Evolutionary conservation across 2,888 invertebrate genomes (phyloP).

Genomic region (Morpho deidamia): DNA sequence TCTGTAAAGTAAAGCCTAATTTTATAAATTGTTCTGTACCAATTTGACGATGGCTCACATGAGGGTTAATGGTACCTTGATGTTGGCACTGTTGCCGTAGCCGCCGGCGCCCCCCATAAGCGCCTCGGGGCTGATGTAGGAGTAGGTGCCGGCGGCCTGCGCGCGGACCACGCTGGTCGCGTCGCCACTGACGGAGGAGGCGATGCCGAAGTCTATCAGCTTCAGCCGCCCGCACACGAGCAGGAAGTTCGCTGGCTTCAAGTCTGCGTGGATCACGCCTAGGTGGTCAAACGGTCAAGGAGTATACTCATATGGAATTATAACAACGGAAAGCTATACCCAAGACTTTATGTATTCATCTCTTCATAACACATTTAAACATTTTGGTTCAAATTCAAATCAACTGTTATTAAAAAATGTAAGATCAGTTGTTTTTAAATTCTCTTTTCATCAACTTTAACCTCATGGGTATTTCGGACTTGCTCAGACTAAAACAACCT

Average conservation of each 20-base stretch:
- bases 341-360: not conserved
- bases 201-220: conserved; percentile 98
- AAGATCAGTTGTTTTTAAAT: too few relatives aligned
- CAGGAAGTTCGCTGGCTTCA: conserved; percentile 98
- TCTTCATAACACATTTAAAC: too few relatives aligned
- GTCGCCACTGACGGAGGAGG: conserved; percentile 91
- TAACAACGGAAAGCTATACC: not conserved
- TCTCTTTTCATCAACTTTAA: too few relatives aligned
- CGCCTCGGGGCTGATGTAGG: conserved; percentile 98
- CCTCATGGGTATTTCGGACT: too few relatives aligned
- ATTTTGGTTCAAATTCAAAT: too few relatives aligned
- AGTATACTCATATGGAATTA: too few relatives aligned
- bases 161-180: conserved; percentile 93
- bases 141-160: conserved; percentile 91
- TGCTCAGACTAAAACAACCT: too few relatives aligned
- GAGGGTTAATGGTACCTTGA: conserved; percentile 19
- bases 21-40: too few relatives aligned
- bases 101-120: conserved; percentile 81
- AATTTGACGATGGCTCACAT: too few relatives aligned
- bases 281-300: not conserved
- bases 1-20: too few relatives aligned
- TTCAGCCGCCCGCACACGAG: conserved; percentile 91
- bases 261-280: conserved; percentile 97
- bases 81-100: conserved; percentile 36
- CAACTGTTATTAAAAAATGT: too few relatives aligned